Percentiles rank a stretch among this genome's conserved stretches.
These are phyloP conservation scores for Agonum fuliginosum DNA, from an alignment of 2,888 invertebrate species.

Conservation along the genomic window DNA sequence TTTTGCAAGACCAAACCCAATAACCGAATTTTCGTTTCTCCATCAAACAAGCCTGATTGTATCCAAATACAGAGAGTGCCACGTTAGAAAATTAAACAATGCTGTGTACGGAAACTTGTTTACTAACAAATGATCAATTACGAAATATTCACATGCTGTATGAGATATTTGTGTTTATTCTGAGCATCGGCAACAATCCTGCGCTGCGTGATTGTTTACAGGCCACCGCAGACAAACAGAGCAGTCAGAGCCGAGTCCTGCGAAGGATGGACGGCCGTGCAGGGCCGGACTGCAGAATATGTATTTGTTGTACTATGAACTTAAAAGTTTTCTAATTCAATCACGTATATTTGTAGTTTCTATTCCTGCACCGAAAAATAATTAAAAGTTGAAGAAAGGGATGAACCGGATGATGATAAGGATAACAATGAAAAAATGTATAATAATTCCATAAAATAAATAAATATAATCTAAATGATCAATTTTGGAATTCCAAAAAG, in stretches of 20 bases:
- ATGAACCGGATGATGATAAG: too few relatives aligned
- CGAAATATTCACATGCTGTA: background rate
- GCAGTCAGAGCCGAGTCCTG: background rate
- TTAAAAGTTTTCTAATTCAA: too few relatives aligned
- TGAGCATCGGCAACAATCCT: slow-evolving; percentile 25
- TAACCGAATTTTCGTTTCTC: slow-evolving; percentile 20
- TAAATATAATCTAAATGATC: too few relatives aligned
- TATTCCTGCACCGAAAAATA: too few relatives aligned
- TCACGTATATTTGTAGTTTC: too few relatives aligned
- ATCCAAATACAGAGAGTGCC: slow-evolving; percentile 18
- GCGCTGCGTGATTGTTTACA: slow-evolving; percentile 3
- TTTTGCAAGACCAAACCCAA: too few relatives aligned
- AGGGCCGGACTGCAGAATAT: background rate
- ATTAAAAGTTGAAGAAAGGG: too few relatives aligned
- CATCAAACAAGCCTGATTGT: slow-evolving; percentile 19
- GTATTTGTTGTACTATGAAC: background rate
- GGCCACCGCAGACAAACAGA: background rate
- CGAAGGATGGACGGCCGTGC: slow-evolving; percentile 23
- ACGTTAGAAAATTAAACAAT: slow-evolving; percentile 32
- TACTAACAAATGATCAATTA: slow-evolving; percentile 31
- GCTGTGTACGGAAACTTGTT: slow-evolving; percentile 1
- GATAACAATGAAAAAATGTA: too few relatives aligned
- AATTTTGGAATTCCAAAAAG: too few relatives aligned
- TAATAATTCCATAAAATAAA: too few relatives aligned
- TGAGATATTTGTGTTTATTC: slow-evolving; percentile 36